Evolutionary conservation across 2,888 invertebrate genomes (phyloP), one percentile per base, ranked within the genome.

Genomic region (Synergus japonicus): DNA sequence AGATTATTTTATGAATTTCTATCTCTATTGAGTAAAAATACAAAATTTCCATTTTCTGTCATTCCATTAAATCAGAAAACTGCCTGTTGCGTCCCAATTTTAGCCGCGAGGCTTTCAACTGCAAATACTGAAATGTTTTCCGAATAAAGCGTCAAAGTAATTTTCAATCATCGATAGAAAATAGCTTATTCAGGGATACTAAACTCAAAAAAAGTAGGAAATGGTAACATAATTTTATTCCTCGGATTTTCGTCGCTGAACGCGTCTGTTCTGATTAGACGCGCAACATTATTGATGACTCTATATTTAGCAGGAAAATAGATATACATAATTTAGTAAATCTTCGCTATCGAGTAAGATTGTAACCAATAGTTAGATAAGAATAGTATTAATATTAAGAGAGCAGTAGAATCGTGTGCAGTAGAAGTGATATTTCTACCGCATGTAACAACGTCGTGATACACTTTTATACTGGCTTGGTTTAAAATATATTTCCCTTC

Each of bases 401-500:
- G 18, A 46, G 46, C 9, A 69, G 29, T 46, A 69, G n/a, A n/a
- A 49, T 69, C 12, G 29, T 54, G 37, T 29, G 49, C 49, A 73
- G 49, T 49, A 73, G 54, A 29, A 73, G 54, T 49, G 54, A n/a
- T 73, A 73, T 60, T 60, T 60, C 18, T 73, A 69, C 44, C 46
- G 69, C 69, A 73, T 73, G 15, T 73, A 73, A 73, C 73, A 73
- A 73, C 49, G 73, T 73, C 49, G 73, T 73, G 54, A 22, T 69
- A 49, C 29, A 54, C 10, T 73, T 73, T 73, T 54, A 73, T 73
- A 73, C 54, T 73, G 73, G 37, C 54, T 73, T 73, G 73, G 73
- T 73, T 73, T 58, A 58, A 73, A 73, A 73, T 73, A 73, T 58
- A 49, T 73, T 73, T 73, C 58, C 46, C 49, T 54, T 73, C 54